Evolutionary conservation across 2,113 vertebrate genomes (phyloP).

Genomic region (Bos javanicus): DNA sequence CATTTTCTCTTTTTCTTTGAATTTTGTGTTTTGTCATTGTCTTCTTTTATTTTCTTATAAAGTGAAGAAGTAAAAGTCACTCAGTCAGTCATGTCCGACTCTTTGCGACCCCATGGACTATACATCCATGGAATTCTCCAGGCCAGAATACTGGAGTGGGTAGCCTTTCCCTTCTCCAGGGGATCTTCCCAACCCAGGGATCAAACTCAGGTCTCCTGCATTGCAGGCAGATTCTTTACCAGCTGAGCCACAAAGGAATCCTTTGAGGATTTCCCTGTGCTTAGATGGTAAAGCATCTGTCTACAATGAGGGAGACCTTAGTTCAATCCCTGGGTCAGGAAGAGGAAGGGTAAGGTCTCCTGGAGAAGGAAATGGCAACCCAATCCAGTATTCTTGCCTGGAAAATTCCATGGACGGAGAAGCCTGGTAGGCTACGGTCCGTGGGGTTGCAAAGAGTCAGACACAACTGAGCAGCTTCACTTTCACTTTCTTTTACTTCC

Average conservation of each 20-base stretch:
- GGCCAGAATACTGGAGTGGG: neutral
- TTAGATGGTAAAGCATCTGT: accelerated
- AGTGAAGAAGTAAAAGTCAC: neutral
- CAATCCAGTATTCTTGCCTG: neutral
- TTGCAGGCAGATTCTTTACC: neutral
- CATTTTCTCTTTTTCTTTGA: neutral
- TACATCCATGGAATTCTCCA: neutral
- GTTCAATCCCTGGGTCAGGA: neutral
- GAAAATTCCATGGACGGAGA: neutral
- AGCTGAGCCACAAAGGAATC: neutral
- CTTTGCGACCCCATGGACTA: neutral
- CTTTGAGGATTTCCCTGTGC: neutral
- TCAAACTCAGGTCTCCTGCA: accelerated
- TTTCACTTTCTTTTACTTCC: no score
- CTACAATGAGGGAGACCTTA: neutral
- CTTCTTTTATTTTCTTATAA: neutral
- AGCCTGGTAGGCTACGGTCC: neutral
- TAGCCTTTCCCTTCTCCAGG: neutral
- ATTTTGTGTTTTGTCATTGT: neutral
- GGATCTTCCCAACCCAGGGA: neutral
- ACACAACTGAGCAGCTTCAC: accelerated
- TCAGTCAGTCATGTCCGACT: neutral
- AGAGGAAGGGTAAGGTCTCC: neutral
- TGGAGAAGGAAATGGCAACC: neutral
- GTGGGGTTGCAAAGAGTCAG: neutral